Conservation (phyloP, 2,797 vertebrate genomes). For the Falco naumanni region DNA sequence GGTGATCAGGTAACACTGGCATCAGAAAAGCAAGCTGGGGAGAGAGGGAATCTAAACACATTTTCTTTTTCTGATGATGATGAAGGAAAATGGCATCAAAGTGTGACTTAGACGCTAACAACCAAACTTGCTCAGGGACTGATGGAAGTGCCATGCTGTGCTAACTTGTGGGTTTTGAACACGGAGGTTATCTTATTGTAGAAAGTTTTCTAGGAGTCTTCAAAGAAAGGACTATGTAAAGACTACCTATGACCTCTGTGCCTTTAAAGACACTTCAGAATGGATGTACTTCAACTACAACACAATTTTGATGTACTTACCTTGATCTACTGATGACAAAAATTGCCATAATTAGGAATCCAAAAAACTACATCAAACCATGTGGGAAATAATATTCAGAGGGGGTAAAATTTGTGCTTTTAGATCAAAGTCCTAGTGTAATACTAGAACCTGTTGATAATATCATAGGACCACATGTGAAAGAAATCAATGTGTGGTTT, state of each 20-base stretch:
- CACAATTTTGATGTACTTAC: not conserved
- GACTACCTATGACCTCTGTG: not conserved
- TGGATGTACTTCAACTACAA: not conserved
- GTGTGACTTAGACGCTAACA: not conserved
- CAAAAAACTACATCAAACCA: not conserved
- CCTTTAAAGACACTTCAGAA: not conserved
- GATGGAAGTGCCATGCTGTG: not conserved
- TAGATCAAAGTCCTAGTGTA: not conserved
- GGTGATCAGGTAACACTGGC: slow-evolving; percentile 6
- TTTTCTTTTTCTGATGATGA: not conserved
- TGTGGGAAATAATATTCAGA: slow-evolving; percentile 5
- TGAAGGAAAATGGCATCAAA: not conserved
- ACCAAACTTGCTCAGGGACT: not conserved
- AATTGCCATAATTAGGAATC: not conserved
- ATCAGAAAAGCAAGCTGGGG: not conserved
- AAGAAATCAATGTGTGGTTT: slow-evolving; percentile 16
- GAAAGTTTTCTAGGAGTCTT: not conserved
- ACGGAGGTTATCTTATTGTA: not conserved
- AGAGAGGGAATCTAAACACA: not conserved
- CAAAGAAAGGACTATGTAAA: not conserved
- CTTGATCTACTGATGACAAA: not conserved
- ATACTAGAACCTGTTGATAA: slow-evolving; percentile 44
- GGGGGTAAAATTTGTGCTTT: not conserved
- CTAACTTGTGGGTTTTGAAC: not conserved
- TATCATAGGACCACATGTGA: not conserved